Base-by-base conservation (phyloP, 2,113 vertebrate species). In the Colistium nudipinnis region DNA sequence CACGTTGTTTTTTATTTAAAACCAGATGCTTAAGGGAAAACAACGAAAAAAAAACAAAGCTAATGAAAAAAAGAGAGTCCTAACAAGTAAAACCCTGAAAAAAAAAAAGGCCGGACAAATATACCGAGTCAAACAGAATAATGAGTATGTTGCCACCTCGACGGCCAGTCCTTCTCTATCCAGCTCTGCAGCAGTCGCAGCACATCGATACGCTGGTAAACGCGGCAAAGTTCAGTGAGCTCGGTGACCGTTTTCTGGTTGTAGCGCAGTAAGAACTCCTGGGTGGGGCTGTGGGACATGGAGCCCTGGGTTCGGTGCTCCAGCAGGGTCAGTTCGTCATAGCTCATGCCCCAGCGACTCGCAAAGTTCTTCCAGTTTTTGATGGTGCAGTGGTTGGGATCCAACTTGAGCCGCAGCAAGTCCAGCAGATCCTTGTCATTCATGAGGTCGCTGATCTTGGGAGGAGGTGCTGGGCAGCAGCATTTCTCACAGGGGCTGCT, bases 361-460 rank as follows among this genome's bases (percentile, higher is more conserved):
- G 97, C 98, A 91, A 99, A 96, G 92, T 99, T 98, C 92, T 97
- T 97, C 98, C 98, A 99, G 93, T 99, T 99, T 89, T 99, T 99
- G 80, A 99, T 93, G 17, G 97, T 97, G 70, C 96, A 97, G 87
- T 99, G 95, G 73, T 93, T 95, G 0, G 98, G 96, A 84, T 99
- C 98, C 86, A 99, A 91, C 86, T 99, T 99, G 78, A 98, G 92
- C 45, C 95, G 93, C 86, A 99, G 93, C 53, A 87, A 92, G 72
- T 98, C 96, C 74, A 99, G 90, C 38, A 99, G 93, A 85, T 99
- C 98, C 83, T 97, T 96, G 72, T 99, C 98, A 3, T 99, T 94
- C 91, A 99, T 95, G 81, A 99, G 92, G 89, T 99, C 98, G 30
- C 96, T 95, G 80, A 99, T 99, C 89, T 94, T 97, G 0, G 98